A percentile compares a stretch with the other conserved stretches of the same genome.
These are phyloP conservation scores for Alsophila aescularia DNA, from an alignment of 2,888 invertebrate genomes.

Conservation along the genomic window DNA sequence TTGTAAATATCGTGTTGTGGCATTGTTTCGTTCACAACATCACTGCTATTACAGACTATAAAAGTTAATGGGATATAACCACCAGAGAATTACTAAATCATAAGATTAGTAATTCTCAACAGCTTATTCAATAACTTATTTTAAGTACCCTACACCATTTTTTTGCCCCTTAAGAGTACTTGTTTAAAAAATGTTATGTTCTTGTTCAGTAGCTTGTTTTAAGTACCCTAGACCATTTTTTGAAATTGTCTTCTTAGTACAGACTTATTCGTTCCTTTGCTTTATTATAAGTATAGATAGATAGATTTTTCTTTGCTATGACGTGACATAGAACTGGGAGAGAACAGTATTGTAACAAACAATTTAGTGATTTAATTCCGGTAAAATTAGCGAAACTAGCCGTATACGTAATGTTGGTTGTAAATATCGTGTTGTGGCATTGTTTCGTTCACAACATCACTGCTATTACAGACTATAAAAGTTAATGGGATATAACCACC, in stretches of 20 bases:
- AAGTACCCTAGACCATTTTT: too few relatives aligned
- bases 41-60: conserved; percentile 2
- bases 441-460: not conserved
- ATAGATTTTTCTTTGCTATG: too few relatives aligned
- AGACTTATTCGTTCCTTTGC: too few relatives aligned
- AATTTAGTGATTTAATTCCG: not conserved
- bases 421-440: conserved; percentile 4
- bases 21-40: not conserved
- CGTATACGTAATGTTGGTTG: conserved; percentile 9
- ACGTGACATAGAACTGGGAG: too few relatives aligned
- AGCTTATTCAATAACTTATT: too few relatives aligned
- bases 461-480: conserved; percentile 8
- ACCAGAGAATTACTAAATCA: not conserved
- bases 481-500: conserved; percentile 7
- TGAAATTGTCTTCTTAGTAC: too few relatives aligned
- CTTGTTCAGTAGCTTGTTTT: too few relatives aligned
- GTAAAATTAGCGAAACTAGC: conserved; percentile 2
- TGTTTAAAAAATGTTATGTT: too few relatives aligned
- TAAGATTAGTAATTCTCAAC: too few relatives aligned
- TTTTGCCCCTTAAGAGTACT: too few relatives aligned
- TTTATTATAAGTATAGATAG: too few relatives aligned
- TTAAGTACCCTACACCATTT: too few relatives aligned
- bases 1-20: conserved; percentile 8
- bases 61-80: conserved; percentile 9
- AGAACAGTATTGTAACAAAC: not conserved